phyloP scores from a whole-genome alignment of 2,113 vertebrate genomes.

The Phocoena phocoena region DNA sequence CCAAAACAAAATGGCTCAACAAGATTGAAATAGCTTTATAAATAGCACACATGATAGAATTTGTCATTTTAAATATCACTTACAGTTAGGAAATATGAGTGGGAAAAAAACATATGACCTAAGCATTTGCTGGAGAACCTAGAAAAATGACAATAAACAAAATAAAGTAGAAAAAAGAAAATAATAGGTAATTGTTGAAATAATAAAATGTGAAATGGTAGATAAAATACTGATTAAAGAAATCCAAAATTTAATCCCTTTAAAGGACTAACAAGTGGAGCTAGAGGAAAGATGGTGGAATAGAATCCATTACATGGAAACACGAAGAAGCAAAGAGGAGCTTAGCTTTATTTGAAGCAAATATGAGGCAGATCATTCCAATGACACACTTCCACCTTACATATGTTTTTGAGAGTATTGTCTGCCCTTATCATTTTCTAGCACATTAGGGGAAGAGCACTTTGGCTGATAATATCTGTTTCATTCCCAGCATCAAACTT shows the following conservation, averaged over 20 bases:
- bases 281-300: not conserved
- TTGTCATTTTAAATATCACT: not conserved
- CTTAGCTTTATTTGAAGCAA: conserved; percentile 42
- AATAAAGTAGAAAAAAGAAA: not conserved
- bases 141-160: not conserved
- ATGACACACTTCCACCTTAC: not conserved
- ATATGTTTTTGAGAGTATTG: not conserved
- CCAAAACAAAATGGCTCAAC: not conserved
- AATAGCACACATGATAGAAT: not conserved
- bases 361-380: not conserved
- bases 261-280: not conserved
- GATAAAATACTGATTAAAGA: not conserved
- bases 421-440: conserved; percentile 6
- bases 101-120: not conserved
- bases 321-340: not conserved
- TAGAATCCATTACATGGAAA: not conserved
- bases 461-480: not conserved
- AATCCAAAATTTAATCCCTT: not conserved
- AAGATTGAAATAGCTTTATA: not conserved
- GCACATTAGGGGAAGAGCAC: not conserved
- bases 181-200: not conserved
- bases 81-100: not conserved
- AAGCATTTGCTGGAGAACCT: not conserved
- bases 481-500: not conserved
- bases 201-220: not conserved